phyloP scores from a whole-genome alignment of 2,113 vertebrate species.

The Saccopteryx bilineata region DNA sequence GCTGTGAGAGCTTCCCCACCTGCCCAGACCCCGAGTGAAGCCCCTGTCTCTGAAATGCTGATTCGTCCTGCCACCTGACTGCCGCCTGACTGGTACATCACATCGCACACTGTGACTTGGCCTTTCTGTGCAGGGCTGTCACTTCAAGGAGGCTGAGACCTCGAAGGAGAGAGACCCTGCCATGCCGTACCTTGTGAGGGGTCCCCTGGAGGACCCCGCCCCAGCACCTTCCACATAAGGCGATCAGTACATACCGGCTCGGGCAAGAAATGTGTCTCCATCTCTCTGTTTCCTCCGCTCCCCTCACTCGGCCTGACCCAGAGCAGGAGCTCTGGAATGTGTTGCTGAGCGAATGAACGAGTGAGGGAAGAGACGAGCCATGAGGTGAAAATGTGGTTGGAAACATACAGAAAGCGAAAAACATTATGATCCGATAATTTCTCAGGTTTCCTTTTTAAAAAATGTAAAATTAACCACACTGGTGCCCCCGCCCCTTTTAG shows the following conservation, averaged over 20 bases:
- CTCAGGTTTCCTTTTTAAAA: not conserved
- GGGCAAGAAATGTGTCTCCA: not conserved
- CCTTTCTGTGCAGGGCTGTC: not conserved
- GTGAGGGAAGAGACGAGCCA: not conserved
- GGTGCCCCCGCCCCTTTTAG: not conserved
- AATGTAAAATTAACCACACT: not conserved
- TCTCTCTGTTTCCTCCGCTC: not conserved
- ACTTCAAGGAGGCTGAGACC: not conserved
- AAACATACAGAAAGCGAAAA: not conserved
- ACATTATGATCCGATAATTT: not conserved
- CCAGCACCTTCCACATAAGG: not conserved
- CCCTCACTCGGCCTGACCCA: not conserved
- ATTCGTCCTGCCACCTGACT: not conserved
- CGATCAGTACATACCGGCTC: not conserved
- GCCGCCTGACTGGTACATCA: not conserved
- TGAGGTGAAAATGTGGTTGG: not conserved
- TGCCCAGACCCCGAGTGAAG: slow-evolving; percentile 7
- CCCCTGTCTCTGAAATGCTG: slow-evolving; percentile 26
- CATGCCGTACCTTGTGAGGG: not conserved
- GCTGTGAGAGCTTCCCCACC: slow-evolving; percentile 32
- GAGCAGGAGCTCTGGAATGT: not conserved
- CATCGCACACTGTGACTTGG: not conserved
- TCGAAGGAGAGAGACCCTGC: not conserved
- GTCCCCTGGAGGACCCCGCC: not conserved
- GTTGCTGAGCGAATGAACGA: not conserved